phyloP scores from a whole-genome alignment of 2,888 invertebrate genomes.

The Hetaerina titia region DNA sequence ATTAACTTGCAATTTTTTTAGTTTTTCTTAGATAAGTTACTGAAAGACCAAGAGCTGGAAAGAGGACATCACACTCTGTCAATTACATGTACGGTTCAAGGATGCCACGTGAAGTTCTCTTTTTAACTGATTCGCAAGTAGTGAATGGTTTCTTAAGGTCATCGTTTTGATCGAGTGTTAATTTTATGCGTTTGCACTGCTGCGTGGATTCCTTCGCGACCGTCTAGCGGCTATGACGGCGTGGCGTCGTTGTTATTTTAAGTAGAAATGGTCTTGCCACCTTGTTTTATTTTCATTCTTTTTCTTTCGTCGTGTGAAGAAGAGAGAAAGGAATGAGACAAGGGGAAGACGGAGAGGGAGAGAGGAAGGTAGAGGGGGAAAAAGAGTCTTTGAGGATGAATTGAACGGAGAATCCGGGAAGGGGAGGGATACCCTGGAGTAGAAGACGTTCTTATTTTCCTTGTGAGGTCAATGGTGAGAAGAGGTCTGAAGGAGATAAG shows the following conservation, averaged over 20 bases:
- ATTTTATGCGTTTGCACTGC: background rate
- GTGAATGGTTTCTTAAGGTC: too few species aligned
- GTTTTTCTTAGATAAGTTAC: too few species aligned
- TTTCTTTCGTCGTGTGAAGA: background rate
- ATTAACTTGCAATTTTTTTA: too few species aligned
- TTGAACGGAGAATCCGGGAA: too few species aligned
- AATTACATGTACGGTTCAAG: too few species aligned
- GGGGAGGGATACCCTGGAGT: too few species aligned
- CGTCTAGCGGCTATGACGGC: too few species aligned
- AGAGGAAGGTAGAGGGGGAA: background rate
- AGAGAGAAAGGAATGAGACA: background rate
- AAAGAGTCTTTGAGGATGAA: too few species aligned
- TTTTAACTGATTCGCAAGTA: too few species aligned
- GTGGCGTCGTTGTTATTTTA: background rate
- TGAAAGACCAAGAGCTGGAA: too few species aligned
- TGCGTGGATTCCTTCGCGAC: background rate
- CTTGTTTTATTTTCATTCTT: background rate
- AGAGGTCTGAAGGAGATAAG: background rate
- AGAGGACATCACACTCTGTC: too few species aligned
- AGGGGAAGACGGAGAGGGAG: background rate
- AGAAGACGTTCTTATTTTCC: background rate
- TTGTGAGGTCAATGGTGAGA: background rate
- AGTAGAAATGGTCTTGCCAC: background rate
- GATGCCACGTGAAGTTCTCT: too few species aligned
- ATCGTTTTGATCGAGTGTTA: background rate